These are phyloP conservation scores for Anhinga anhinga DNA, from an alignment of 2,113 vertebrate genomes.

Conservation along the genomic window DNA sequence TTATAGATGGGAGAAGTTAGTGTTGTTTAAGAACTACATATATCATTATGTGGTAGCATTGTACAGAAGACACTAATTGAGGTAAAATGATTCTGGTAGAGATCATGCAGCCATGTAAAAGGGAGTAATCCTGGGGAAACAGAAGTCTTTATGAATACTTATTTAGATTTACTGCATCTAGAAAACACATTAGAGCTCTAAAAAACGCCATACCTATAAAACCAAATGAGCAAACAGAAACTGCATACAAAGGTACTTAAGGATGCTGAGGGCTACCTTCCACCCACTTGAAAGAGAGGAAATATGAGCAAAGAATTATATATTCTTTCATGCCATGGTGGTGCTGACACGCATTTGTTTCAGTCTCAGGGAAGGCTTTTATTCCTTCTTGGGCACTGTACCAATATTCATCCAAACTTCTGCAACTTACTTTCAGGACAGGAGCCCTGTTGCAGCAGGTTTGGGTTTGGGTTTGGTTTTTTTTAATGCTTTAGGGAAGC, in stretches of 20 bases:
- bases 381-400: background rate
- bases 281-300: background rate
- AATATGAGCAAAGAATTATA: background rate
- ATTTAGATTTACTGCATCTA: background rate
- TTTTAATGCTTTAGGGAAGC: background rate
- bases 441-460: background rate
- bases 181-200: background rate
- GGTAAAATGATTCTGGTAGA: background rate
- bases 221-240: background rate
- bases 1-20: background rate
- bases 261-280: background rate
- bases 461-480: background rate
- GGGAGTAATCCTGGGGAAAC: background rate
- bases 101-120: background rate
- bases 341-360: background rate
- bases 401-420: background rate
- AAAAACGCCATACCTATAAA: background rate
- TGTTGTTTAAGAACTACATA: too few species aligned
- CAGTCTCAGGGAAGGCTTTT: background rate
- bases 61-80: background rate
- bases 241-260: background rate
- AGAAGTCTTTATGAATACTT: background rate
- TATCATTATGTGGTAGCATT: background rate
- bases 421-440: background rate
- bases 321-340: background rate